phyloP scores from a whole-genome alignment of 2,113 vertebrate species.

The Raja brachyura region DNA sequence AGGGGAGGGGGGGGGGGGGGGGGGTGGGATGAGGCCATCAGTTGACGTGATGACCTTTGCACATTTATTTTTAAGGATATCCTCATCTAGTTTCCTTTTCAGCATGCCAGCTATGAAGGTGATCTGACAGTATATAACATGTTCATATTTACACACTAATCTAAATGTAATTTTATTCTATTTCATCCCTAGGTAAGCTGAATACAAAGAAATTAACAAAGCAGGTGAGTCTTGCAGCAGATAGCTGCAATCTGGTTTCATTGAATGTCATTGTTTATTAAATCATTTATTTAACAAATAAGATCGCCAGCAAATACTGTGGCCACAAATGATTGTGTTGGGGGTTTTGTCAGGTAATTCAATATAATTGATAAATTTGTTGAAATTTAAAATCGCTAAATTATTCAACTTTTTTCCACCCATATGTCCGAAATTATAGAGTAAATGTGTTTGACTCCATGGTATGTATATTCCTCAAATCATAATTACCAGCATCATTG shows the following conservation, averaged over 20 bases:
- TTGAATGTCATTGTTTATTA: neutral
- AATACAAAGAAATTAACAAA: constrained; percentile 51
- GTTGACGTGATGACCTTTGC: no score
- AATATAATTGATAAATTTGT: neutral
- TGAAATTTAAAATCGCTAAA: neutral
- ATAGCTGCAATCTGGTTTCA: neutral
- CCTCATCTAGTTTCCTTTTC: neutral
- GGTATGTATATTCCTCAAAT: neutral
- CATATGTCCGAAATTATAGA: neutral
- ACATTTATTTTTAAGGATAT: no score
- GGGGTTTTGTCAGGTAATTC: neutral
- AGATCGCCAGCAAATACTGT: neutral
- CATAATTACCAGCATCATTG: neutral
- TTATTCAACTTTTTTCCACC: neutral
- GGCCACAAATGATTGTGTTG: neutral
- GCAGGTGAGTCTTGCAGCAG: constrained; percentile 47
- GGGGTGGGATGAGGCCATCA: no score
- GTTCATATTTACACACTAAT: neutral
- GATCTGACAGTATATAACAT: neutral
- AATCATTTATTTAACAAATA: neutral
- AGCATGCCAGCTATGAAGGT: neutral
- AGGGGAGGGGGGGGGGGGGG: no score
- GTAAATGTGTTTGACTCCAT: neutral
- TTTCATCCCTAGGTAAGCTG: constrained; percentile 53
- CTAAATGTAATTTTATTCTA: neutral